Conservation (phyloP, 2,888 invertebrate genomes). For the Orthosia gothica region DNA sequence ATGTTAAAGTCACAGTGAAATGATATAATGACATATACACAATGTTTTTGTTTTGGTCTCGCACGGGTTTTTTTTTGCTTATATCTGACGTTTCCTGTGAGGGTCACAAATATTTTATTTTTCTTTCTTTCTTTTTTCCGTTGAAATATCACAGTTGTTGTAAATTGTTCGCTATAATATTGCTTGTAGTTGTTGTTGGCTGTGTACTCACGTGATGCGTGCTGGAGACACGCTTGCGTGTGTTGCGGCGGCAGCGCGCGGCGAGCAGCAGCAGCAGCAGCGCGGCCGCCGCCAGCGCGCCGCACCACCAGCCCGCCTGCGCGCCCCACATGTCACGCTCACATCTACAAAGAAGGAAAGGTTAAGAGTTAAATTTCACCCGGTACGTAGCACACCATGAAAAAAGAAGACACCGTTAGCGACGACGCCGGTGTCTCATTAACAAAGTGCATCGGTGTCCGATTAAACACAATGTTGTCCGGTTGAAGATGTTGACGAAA, state of each 20-base stretch:
- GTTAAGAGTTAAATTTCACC: neutral
- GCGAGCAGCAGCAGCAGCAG: slow-evolving; percentile 82
- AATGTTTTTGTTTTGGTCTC: too few species aligned
- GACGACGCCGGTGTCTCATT: neutral
- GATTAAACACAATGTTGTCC: neutral
- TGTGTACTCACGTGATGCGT: slow-evolving; percentile 54
- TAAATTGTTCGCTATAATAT: too few species aligned
- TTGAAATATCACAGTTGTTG: too few species aligned
- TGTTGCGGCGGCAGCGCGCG: slow-evolving; percentile 80
- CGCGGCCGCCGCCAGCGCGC: slow-evolving; percentile 86
- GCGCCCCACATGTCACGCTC: slow-evolving; percentile 87
- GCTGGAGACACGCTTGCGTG: slow-evolving; percentile 69
- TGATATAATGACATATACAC: too few species aligned
- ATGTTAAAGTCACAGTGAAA: too few species aligned
- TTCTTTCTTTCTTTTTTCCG: too few species aligned
- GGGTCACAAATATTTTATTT: too few species aligned
- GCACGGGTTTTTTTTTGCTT: too few species aligned
- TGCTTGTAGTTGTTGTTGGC: too few species aligned
- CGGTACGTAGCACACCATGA: too few species aligned
- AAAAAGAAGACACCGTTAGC: too few species aligned
- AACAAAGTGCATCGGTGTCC: neutral
- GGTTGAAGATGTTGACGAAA: neutral
- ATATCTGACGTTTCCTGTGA: too few species aligned
- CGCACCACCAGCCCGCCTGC: slow-evolving; percentile 86
- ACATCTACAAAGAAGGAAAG: slow-evolving; percentile 78